phyloP scores from a whole-genome alignment of 2,888 invertebrate species.

The Caenorhabditis zanzibari region DNA sequence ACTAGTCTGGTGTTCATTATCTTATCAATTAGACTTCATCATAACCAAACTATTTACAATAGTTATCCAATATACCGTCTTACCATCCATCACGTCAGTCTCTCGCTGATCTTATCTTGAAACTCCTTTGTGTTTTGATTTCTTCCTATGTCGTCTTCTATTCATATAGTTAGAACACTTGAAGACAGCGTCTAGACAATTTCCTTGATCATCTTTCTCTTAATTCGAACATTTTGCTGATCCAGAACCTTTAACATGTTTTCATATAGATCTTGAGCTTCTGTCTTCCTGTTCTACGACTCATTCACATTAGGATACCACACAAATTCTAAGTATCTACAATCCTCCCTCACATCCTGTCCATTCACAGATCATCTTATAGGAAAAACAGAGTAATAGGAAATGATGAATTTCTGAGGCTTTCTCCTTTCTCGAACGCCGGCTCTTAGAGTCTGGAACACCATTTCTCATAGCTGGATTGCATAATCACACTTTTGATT shows the following conservation, averaged over 20 bases:
- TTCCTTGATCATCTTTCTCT: slow-evolving; percentile 2
- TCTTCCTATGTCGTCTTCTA: background rate
- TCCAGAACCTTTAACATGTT: slow-evolving; percentile 23
- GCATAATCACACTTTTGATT: slow-evolving; percentile 2
- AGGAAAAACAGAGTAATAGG: slow-evolving; percentile 18
- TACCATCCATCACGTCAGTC: background rate
- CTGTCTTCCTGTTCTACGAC: slow-evolving; percentile 25
- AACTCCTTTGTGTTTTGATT: slow-evolving; percentile 18
- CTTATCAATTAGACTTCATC: background rate
- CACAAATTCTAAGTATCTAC: slow-evolving; percentile 9
- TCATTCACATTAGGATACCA: slow-evolving; percentile 8
- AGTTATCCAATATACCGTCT: background rate
- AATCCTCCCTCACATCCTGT: slow-evolving; percentile 37
- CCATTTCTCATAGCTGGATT: background rate
- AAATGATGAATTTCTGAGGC: background rate
- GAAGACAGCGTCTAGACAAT: slow-evolving; percentile 14
- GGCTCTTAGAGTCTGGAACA: too few species aligned
- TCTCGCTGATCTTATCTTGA: background rate
- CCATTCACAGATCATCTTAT: background rate
- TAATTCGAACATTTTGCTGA: background rate
- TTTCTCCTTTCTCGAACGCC: too few species aligned
- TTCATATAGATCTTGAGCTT: slow-evolving; percentile 17
- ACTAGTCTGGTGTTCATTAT: background rate
- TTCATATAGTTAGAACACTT: background rate
- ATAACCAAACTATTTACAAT: background rate